A percentile compares a stretch with the other conserved stretches of the same genome.
These are phyloP conservation scores for Papilio glaucus DNA, from an alignment of 1,140 invertebrate species.

Conservation along the genomic window DNA sequence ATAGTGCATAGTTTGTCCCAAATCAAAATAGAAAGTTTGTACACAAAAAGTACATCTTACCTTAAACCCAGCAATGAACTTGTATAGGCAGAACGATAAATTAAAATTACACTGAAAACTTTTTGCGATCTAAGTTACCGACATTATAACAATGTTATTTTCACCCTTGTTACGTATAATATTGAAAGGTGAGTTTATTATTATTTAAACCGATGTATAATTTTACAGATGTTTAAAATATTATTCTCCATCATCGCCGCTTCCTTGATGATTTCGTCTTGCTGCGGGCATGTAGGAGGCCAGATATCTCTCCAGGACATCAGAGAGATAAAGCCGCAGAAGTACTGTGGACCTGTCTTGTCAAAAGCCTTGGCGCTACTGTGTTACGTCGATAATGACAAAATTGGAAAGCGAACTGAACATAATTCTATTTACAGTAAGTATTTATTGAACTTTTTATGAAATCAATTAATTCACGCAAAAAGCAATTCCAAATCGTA, in stretches of 20 bases:
- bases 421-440: conserved; percentile 25
- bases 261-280: not conserved
- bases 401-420: conserved; percentile 8
- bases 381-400: not conserved
- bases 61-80: too few relatives aligned
- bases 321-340: conserved; percentile 26
- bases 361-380: conserved; percentile 16
- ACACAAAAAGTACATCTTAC: too few relatives aligned
- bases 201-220: not conserved
- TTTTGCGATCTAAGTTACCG: too few relatives aligned
- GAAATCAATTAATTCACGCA: not conserved
- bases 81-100: too few relatives aligned
- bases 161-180: too few relatives aligned
- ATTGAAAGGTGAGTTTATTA: too few relatives aligned
- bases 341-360: conserved; percentile 14
- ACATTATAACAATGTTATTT: too few relatives aligned
- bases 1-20: too few relatives aligned
- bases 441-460: not conserved
- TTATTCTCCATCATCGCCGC: not conserved
- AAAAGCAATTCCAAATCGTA: too few relatives aligned
- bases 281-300: conserved; percentile 6
- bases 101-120: too few relatives aligned
- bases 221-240: conserved; percentile 9
- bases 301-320: conserved; percentile 22
- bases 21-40: too few relatives aligned